Base-by-base conservation (phyloP, 2,888 invertebrate species). In the Tipula unca region DNA sequence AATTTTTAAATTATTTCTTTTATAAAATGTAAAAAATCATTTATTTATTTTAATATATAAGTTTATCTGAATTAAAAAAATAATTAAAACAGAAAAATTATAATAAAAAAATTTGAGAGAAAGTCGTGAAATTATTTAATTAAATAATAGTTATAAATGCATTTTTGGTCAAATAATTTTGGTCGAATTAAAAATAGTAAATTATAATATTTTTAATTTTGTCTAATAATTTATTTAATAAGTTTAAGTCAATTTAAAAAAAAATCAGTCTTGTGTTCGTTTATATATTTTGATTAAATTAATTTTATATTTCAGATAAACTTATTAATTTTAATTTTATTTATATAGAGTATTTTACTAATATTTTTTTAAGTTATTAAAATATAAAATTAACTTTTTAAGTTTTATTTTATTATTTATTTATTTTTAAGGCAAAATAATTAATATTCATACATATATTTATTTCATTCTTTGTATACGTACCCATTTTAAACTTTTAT, bases 341-440 rank as follows among this genome's bases (percentile, higher is more conserved):
- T 69, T 69, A 10, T 69, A 17, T 10, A 54, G 69, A 69, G 69
- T 69, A 69, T 69, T 69, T 25, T 69, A 69, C 69, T 69, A 69
- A 69, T 69, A 69, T 69, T 25, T 69, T 48, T 17, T 32, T 32
- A 32, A 17, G 10, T 69, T 69, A 25, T 69, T 69, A 25, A 25
- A 25, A 69, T 69, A 25, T 10, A 69, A 69, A 69, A 69, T 20
- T 25, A 69, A 69, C 69, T 69, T 69, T 69, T 69, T 69, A 69
- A 69, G 69, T 69, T 69, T 54, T 69, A 69, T 69, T 69, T 54
- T 69, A 69, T 25, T 48, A 69, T 69, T 69, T 69, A 69, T 69
- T 69, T 69, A 69, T 69, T 69, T 69, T 69, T 69, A 69, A 69
- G 69, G 69, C 69, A 69, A 69, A 69, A 69, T 69, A 69, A 69